Percentiles rank a stretch among this genome's conserved stretches.
Conservation (phyloP, 1,140 invertebrate species). For the Drosophila grimshawi region DNA sequence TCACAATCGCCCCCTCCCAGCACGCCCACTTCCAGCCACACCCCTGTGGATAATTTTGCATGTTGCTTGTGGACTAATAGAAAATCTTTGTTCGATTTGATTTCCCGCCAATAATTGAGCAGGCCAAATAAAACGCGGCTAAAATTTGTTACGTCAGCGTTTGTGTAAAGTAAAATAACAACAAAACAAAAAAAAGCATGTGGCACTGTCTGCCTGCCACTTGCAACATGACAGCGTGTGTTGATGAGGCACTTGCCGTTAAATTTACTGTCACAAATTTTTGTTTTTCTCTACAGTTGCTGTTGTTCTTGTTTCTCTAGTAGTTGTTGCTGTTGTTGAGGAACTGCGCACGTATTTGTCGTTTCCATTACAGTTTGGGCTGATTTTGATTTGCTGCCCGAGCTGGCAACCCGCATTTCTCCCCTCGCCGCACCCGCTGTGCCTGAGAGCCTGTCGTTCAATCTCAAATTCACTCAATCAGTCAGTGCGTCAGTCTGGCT, state of each 20-base stretch:
- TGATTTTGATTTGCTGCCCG: slow-evolving; percentile 79
- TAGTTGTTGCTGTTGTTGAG: slow-evolving; percentile 41
- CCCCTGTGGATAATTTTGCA: slow-evolving; percentile 45
- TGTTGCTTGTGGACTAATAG: slow-evolving; percentile 61
- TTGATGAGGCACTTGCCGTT: slow-evolving; percentile 56
- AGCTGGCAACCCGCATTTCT: slow-evolving; percentile 32
- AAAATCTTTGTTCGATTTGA: slow-evolving; percentile 48
- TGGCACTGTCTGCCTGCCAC: neutral
- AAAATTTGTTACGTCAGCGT: slow-evolving; percentile 36
- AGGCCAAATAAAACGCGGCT: slow-evolving; percentile 20
- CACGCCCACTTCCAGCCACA: neutral
- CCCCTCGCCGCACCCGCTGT: neutral
- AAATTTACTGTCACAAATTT: slow-evolving; percentile 66
- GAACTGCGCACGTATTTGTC: slow-evolving; percentile 78
- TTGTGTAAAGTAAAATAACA: slow-evolving; percentile 10
- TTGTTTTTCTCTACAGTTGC: slow-evolving; percentile 22
- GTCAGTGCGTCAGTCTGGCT: slow-evolving; percentile 48
- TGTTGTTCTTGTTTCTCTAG: neutral
- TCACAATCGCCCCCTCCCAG: neutral
- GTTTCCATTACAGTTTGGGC: slow-evolving; percentile 82
- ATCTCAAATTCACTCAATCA: slow-evolving; percentile 82
- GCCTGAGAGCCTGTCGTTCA: slow-evolving; percentile 62
- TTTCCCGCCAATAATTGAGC: slow-evolving; percentile 29
- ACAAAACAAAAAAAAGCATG: neutral
- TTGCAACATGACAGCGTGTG: slow-evolving; percentile 20